phyloP scores from a whole-genome alignment of 1,140 invertebrate species.

The Ceratina australensis region DNA sequence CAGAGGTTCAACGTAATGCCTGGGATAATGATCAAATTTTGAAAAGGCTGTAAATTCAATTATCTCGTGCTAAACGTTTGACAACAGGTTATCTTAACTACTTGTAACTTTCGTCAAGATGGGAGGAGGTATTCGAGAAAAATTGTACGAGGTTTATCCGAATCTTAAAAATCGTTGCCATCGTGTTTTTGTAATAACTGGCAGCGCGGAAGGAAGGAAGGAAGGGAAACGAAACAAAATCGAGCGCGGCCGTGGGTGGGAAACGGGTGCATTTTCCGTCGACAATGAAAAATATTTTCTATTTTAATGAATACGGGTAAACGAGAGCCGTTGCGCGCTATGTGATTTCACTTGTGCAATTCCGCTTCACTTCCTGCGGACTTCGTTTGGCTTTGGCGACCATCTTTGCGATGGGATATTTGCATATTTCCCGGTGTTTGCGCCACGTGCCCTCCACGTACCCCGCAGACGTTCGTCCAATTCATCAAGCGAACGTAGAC shows the following conservation, averaged over 20 bases:
- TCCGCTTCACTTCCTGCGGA: constrained; percentile 20
- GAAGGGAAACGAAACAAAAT: background rate
- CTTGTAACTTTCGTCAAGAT: background rate
- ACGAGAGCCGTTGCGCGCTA: constrained; percentile 10
- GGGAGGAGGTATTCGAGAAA: background rate
- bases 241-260: background rate
- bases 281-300: constrained; percentile 33
- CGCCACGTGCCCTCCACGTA: background rate
- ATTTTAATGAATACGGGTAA: constrained; percentile 40
- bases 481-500: too few relatives aligned
- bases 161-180: constrained; percentile 6
- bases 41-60: too few relatives aligned
- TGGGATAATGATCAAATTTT: too few relatives aligned
- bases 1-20: too few relatives aligned
- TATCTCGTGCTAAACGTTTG: background rate
- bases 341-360: constrained; percentile 23
- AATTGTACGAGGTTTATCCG: background rate
- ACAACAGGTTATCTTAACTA: background rate
- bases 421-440: constrained; percentile 23
- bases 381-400: constrained; percentile 18
- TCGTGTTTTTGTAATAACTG: constrained; percentile 22
- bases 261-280: constrained; percentile 13
- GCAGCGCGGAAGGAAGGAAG: background rate
- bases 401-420: constrained; percentile 30
- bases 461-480: background rate